phyloP scores from a whole-genome alignment of 2,888 invertebrate genomes.

The Eristalinus aeneus region DNA sequence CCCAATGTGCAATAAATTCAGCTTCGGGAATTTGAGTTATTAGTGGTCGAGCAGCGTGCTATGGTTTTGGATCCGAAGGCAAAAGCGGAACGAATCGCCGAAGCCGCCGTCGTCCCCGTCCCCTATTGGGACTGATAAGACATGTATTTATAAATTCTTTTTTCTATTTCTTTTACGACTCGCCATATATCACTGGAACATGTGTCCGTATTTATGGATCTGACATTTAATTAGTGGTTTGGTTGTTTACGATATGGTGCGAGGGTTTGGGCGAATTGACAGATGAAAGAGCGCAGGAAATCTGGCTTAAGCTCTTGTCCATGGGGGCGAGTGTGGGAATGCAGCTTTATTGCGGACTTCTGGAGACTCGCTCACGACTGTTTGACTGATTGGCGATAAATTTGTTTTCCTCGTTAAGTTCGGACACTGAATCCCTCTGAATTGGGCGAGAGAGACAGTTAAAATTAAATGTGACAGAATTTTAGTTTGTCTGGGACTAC shows the following conservation, averaged over 20 bases:
- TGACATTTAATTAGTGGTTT: conserved; percentile 48
- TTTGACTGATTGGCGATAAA: neutral
- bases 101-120: neutral
- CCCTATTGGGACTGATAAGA: neutral
- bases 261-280: neutral
- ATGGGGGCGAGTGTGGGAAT: conserved; percentile 28
- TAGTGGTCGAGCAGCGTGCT: neutral
- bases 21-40: conserved; percentile 7
- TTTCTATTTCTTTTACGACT: conserved; percentile 39
- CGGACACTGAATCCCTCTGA: neutral
- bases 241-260: conserved; percentile 49
- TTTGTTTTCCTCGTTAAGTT: neutral
- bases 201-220: conserved; percentile 53
- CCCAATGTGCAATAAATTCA: conserved; percentile 35
- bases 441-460: neutral
- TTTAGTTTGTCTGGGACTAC: neutral
- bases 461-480: neutral
- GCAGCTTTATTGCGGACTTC: neutral
- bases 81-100: neutral
- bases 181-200: conserved; percentile 50
- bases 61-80: conserved; percentile 14
- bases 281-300: conserved; percentile 24
- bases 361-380: neutral
- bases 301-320: conserved; percentile 14
- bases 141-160: conserved; percentile 11